phyloP scores from a whole-genome alignment of 1,140 invertebrate genomes.

The Mesaphorura yosii region DNA sequence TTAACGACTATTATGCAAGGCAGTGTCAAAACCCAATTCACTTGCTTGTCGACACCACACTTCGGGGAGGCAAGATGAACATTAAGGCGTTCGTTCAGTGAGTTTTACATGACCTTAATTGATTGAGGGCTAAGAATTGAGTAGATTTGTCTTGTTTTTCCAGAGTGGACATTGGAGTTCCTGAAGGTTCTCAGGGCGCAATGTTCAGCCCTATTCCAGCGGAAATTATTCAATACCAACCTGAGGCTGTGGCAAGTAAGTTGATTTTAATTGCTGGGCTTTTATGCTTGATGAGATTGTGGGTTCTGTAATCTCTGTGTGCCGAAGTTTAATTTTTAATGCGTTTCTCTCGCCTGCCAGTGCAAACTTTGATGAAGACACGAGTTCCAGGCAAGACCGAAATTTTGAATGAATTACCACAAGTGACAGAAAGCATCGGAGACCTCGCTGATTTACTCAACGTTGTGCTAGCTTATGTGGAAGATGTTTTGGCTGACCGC shows the following conservation, averaged over 20 bases:
- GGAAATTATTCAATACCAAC: slow-evolving; percentile 72
- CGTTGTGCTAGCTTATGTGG: slow-evolving; percentile 73
- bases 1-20: slow-evolving; percentile 91
- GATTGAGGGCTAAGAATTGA: slow-evolving; percentile 5
- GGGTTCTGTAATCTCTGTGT: neutral
- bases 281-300: neutral
- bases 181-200: slow-evolving; percentile 78
- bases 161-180: slow-evolving; percentile 64
- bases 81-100: slow-evolving; percentile 76
- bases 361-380: slow-evolving; percentile 46
- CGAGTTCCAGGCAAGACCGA: slow-evolving; percentile 47
- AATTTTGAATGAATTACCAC: slow-evolving; percentile 70
- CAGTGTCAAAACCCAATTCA: slow-evolving; percentile 89
- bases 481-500: slow-evolving; percentile 63
- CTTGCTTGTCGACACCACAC: slow-evolving; percentile 81
- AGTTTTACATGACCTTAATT: slow-evolving; percentile 18
- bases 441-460: slow-evolving; percentile 65
- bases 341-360: slow-evolving; percentile 40
- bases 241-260: slow-evolving; percentile 60
- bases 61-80: slow-evolving; percentile 66
- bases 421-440: slow-evolving; percentile 66
- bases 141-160: slow-evolving; percentile 12
- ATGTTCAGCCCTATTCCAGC: slow-evolving; percentile 92
- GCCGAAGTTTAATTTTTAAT: too few species aligned
- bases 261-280: neutral